These are phyloP conservation scores for Cathartes aura DNA, from an alignment of 2,113 vertebrate species.

Conservation along the genomic window DNA sequence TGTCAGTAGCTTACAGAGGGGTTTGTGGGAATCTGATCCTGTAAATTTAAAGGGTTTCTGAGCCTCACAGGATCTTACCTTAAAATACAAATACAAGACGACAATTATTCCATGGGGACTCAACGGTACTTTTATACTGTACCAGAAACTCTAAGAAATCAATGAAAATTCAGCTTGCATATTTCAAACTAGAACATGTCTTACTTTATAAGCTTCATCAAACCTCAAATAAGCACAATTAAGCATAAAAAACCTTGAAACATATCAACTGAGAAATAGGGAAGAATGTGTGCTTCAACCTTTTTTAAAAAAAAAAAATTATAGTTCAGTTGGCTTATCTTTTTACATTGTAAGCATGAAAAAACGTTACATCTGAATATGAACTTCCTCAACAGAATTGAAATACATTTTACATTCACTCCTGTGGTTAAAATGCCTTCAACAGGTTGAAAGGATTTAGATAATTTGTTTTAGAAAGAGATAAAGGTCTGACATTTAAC, in stretches of 20 bases:
- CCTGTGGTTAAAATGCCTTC: slow-evolving; percentile 79
- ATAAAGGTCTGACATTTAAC: slow-evolving; percentile 89
- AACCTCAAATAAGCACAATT: neutral
- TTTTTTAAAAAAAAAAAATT: neutral
- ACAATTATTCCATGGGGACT: neutral
- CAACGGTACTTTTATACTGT: neutral
- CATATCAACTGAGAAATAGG: neutral
- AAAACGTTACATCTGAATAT: slow-evolving; percentile 55
- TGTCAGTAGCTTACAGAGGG: neutral
- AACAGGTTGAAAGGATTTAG: slow-evolving; percentile 75
- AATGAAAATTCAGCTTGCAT: neutral
- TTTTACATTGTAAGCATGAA: slow-evolving; percentile 55
- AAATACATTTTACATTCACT: slow-evolving; percentile 61
- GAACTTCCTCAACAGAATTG: slow-evolving; percentile 75
- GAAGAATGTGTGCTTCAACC: neutral
- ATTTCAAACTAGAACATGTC: neutral
- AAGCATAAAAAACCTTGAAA: neutral
- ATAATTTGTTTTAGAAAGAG: slow-evolving; percentile 76
- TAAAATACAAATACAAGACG: neutral
- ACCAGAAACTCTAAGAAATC: neutral
- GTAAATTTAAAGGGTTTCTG: neutral
- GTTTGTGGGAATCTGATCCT: neutral
- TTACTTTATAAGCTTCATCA: neutral
- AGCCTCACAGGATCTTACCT: neutral
- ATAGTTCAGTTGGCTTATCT: slow-evolving; percentile 33